Percentiles rank a stretch among this genome's conserved stretches.
Conservation (phyloP, 1,140 invertebrate genomes). For the Lucilia sericata region DNA sequence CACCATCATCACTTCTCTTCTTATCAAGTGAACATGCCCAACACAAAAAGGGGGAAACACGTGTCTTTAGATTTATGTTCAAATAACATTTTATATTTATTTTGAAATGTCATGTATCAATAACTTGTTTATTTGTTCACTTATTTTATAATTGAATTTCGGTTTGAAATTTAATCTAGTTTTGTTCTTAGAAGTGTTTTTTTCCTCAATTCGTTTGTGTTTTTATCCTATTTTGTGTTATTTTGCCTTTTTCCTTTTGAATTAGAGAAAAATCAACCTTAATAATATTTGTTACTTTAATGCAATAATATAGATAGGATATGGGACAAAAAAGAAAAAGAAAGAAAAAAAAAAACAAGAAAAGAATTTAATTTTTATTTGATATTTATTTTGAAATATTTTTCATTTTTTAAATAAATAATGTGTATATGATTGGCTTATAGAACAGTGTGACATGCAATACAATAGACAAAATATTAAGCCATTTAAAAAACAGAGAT, state of each 20-base stretch:
- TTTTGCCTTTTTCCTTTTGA: neutral
- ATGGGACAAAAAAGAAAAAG: no score
- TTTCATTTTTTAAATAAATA: neutral
- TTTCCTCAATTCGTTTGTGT: neutral
- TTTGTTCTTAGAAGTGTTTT: neutral
- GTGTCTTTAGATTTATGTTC: neutral
- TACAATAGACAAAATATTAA: no score
- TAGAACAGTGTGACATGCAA: no score
- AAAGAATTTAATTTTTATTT: slow-evolving; percentile 12
- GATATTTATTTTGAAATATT: slow-evolving; percentile 18
- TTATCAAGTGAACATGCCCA: neutral
- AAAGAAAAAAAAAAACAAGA: no score
- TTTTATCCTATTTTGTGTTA: neutral
- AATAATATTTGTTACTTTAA: slow-evolving; percentile 21
- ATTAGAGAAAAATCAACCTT: neutral
- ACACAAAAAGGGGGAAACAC: neutral
- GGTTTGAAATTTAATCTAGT: slow-evolving; percentile 11
- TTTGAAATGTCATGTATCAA: slow-evolving; percentile 14
- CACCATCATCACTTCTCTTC: neutral
- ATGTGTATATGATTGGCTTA: no score
- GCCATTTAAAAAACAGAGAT: no score
- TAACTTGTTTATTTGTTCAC: slow-evolving; percentile 20
- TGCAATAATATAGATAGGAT: neutral
- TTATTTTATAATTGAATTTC: slow-evolving; percentile 21
- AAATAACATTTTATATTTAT: neutral